Conservation (phyloP, 2,797 vertebrate genomes). For the Xenops minutus region DNA sequence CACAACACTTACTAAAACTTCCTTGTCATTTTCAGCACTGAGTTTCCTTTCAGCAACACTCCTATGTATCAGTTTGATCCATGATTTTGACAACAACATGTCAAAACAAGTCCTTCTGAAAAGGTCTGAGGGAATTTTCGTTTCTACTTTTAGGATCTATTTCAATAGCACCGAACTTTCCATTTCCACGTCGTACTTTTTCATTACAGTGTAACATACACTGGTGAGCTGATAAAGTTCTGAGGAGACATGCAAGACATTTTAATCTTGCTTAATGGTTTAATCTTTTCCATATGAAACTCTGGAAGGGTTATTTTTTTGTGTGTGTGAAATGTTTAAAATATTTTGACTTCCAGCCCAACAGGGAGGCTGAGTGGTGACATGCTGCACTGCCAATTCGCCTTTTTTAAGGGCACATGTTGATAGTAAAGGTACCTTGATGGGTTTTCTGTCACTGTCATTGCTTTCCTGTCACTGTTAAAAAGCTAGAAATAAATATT, state of each 20-base stretch:
- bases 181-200: not conserved
- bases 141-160: constrained; percentile 13
- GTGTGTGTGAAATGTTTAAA: not conserved
- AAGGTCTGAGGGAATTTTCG: constrained; percentile 28
- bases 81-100: constrained; percentile 35
- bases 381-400: not conserved
- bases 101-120: constrained; percentile 53
- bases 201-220: not conserved
- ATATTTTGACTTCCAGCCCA: not conserved
- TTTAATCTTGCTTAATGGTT: constrained; percentile 52
- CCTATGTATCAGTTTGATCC: constrained; percentile 20
- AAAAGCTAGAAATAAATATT: constrained; percentile 54
- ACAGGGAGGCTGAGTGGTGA: not conserved
- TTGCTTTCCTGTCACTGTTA: not conserved
- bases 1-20: not conserved
- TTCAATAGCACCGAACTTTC: not conserved
- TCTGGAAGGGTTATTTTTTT: not conserved
- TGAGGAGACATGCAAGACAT: constrained; percentile 13
- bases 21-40: not conserved
- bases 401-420: not conserved
- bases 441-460: not conserved
- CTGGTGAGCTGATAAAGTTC: constrained; percentile 14
- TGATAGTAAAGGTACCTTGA: not conserved
- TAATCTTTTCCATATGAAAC: not conserved
- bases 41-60: not conserved